Conservation (phyloP, 1,140 invertebrate genomes). For the Hyposmocoma kahamanoa region DNA sequence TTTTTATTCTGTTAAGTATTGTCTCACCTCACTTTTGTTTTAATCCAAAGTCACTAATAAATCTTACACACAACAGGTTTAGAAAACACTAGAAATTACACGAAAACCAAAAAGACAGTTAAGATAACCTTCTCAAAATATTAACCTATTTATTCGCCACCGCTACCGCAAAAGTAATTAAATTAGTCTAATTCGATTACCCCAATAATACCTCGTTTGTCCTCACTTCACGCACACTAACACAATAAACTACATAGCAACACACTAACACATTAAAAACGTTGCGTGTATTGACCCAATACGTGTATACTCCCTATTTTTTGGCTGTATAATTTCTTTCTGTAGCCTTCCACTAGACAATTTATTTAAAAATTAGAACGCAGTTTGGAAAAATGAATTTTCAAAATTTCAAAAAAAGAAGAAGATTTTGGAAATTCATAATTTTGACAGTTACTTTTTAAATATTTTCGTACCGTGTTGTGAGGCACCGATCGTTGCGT, state of each 20-base stretch:
- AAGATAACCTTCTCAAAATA: slow-evolving; percentile 13
- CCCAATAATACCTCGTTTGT: slow-evolving; percentile 29
- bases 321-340: not conserved
- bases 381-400: not conserved
- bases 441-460: slow-evolving; percentile 6
- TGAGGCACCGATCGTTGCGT: slow-evolving; percentile 14
- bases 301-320: not conserved
- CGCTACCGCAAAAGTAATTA: slow-evolving; percentile 43
- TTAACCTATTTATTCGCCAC: slow-evolving; percentile 20
- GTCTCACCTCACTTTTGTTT: no score
- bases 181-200: slow-evolving; percentile 67
- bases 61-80: no score
- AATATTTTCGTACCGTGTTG: slow-evolving; percentile 29
- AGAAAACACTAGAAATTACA: no score
- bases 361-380: not conserved
- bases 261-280: not conserved
- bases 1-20: no score
- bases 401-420: not conserved
- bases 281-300: not conserved
- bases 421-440: slow-evolving; percentile 13
- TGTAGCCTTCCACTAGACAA: not conserved
- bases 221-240: slow-evolving; percentile 22
- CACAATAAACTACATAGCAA: slow-evolving; percentile 10
- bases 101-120: not conserved
- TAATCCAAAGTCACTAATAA: no score